These are phyloP conservation scores for Tragulus kanchil DNA, from an alignment of 2,113 vertebrate species.

Conservation along the genomic window DNA sequence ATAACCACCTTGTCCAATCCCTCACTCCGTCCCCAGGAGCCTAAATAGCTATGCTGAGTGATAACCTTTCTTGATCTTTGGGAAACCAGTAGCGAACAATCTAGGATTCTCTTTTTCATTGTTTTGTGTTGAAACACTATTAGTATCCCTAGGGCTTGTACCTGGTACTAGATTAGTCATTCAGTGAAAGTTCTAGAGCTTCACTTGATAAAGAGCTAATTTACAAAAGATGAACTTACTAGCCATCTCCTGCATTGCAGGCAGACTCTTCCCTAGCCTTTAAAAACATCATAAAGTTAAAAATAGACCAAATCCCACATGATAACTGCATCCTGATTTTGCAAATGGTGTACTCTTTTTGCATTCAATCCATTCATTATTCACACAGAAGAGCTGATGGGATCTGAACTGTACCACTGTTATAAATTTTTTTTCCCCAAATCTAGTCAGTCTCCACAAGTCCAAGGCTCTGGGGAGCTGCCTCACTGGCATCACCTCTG, in stretches of 20 bases:
- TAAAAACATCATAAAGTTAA: slow-evolving; percentile 6
- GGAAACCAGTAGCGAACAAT: neutral
- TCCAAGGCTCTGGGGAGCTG: neutral
- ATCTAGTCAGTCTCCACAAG: neutral
- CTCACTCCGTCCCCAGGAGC: neutral
- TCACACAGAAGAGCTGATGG: neutral
- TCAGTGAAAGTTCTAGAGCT: slow-evolving; percentile 30
- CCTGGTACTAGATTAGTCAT: neutral
- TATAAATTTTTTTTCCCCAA: neutral
- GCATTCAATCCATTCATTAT: neutral
- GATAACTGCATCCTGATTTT: neutral
- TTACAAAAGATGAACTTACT: neutral
- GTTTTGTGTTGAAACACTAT: neutral
- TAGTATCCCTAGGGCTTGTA: neutral
- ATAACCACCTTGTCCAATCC: neutral
- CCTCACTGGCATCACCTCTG: neutral
- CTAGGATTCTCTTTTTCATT: neutral
- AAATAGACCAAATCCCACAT: neutral
- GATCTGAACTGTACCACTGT: neutral
- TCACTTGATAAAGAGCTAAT: slow-evolving; percentile 12
- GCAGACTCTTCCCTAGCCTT: neutral
- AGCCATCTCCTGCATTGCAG: neutral
- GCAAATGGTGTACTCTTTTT: neutral
- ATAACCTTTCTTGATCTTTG: neutral
- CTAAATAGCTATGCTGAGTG: neutral